phyloP scores from a whole-genome alignment of 2,113 vertebrate species.

The Zosterops japonicus region DNA sequence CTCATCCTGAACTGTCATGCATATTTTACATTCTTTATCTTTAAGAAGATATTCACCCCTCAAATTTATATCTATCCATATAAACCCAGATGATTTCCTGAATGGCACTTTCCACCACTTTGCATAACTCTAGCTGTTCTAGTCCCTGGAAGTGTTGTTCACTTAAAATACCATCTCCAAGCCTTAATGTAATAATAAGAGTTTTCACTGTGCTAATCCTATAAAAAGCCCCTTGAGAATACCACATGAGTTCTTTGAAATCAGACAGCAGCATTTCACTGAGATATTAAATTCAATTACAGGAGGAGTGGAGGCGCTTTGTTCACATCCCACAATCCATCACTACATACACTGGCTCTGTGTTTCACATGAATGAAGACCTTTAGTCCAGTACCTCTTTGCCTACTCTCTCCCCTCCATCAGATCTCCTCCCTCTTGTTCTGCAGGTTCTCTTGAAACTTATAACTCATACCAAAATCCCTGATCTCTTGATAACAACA shows the following conservation, averaged over 20 bases:
- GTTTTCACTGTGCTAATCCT: background rate
- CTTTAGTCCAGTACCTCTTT: background rate
- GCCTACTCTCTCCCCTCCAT: background rate
- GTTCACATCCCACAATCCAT: background rate
- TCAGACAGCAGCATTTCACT: background rate
- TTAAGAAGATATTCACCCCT: background rate
- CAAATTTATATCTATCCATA: background rate
- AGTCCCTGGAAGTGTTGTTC: background rate
- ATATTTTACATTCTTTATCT: background rate
- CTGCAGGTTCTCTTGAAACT: conserved; percentile 3
- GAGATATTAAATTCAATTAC: background rate
- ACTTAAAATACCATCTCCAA: background rate
- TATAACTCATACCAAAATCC: background rate
- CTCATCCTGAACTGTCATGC: background rate
- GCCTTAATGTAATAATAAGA: background rate
- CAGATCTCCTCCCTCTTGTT: background rate
- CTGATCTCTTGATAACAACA: background rate
- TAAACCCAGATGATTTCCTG: background rate
- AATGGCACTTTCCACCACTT: background rate
- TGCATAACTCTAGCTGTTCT: background rate
- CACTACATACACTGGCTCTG: rapidly evolving
- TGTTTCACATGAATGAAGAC: background rate
- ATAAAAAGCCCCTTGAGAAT: background rate
- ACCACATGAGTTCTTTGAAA: background rate
- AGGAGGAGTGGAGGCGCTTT: background rate